phyloP scores from a whole-genome alignment of 2,797 vertebrate species.

The Myoxocephalus aenaeus region DNA sequence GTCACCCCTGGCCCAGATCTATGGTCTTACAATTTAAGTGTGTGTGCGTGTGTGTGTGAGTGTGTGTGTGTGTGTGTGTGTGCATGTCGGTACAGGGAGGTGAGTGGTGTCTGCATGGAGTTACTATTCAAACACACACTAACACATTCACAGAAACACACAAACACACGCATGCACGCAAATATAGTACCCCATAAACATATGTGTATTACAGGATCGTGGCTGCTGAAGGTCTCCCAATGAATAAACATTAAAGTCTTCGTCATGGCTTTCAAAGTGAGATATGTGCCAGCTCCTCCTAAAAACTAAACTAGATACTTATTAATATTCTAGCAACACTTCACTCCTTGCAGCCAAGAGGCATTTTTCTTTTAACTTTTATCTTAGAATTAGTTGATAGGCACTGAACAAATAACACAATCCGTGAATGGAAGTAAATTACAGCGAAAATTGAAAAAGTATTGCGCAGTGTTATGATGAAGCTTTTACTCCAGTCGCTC shows the following conservation, averaged over 20 bases:
- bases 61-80: constrained; percentile 3
- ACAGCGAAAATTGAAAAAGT: background rate
- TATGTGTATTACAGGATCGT: constrained; percentile 9
- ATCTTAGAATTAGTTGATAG: constrained; percentile 40
- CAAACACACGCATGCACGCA: background rate
- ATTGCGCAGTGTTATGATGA: constrained; percentile 18
- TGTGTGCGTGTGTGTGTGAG: constrained; percentile 7
- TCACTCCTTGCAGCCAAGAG: constrained; percentile 43
- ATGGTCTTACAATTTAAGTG: constrained; percentile 32
- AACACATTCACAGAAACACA: background rate
- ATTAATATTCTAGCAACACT: constrained; percentile 52
- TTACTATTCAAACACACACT: constrained; percentile 23
- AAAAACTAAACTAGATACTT: constrained; percentile 48
- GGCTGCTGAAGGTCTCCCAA: constrained; percentile 23
- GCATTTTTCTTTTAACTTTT: constrained; percentile 40
- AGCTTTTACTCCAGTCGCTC: constrained; percentile 26
- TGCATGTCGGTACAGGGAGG: background rate
- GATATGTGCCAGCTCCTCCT: constrained; percentile 39
- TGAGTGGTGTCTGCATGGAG: constrained; percentile 3
- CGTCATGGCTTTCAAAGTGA: constrained; percentile 58
- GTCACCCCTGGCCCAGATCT: constrained; percentile 61
- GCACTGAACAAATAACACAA: constrained; percentile 38
- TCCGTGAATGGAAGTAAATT: constrained; percentile 32
- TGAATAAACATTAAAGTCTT: constrained; percentile 63
- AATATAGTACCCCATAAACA: constrained; percentile 8